These are phyloP conservation scores for Trichonephila inaurata DNA, from an alignment of 1,140 invertebrate genomes.

Conservation along the genomic window DNA sequence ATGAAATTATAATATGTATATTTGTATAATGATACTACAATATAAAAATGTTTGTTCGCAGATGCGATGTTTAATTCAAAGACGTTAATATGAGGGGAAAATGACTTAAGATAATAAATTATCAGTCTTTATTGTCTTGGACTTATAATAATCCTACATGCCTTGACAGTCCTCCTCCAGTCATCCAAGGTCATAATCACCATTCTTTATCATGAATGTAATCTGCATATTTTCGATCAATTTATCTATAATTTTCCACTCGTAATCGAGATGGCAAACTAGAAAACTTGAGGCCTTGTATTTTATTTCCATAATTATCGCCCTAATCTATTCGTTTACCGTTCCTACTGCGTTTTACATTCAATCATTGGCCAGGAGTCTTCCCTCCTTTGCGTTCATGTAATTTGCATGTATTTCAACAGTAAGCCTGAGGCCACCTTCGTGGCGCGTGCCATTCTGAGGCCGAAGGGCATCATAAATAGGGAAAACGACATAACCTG, in stretches of 20 bases:
- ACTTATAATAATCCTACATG: no score
- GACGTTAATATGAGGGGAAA: no score
- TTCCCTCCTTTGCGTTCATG: background rate
- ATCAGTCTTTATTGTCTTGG: no score
- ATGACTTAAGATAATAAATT: no score
- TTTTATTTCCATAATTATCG: slow-evolving; percentile 1
- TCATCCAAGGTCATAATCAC: no score
- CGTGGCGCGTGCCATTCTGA: slow-evolving; percentile 32
- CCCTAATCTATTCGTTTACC: background rate
- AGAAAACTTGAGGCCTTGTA: background rate
- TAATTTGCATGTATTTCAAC: background rate
- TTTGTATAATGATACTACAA: no score
- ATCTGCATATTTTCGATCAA: no score
- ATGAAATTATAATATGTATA: no score
- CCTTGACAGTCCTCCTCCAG: no score
- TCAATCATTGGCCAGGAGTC: background rate
- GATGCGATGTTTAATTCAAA: no score
- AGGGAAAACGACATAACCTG: slow-evolving; percentile 16
- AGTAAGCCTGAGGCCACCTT: background rate
- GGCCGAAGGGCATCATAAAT: slow-evolving; percentile 40
- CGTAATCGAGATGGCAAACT: background rate
- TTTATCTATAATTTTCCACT: background rate
- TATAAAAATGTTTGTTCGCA: no score
- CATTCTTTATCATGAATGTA: no score
- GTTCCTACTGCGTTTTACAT: background rate